These are phyloP conservation scores for Drosophila lacteicornis DNA, from an alignment of 1,140 invertebrate genomes.

Conservation along the genomic window DNA sequence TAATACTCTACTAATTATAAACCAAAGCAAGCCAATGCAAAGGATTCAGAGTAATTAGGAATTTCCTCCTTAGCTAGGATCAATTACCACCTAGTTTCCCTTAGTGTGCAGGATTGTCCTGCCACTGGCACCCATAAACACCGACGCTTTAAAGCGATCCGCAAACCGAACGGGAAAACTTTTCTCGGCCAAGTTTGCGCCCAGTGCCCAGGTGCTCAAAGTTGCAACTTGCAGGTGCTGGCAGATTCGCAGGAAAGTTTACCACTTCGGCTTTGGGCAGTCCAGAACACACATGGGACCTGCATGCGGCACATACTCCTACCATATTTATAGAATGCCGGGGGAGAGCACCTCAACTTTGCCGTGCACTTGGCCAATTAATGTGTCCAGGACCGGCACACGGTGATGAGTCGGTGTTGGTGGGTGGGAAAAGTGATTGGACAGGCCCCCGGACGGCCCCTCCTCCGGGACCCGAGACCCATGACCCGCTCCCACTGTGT, in stretches of 20 bases:
- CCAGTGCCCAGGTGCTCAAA: conserved; percentile 43
- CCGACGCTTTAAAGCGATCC: conserved; percentile 42
- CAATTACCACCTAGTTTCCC: not conserved
- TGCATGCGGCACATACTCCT: conserved; percentile 34
- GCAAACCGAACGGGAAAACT: conserved; percentile 41
- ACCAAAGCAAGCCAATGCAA: too few relatives aligned
- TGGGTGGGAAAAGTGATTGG: conserved; percentile 26
- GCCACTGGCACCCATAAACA: conserved; percentile 20
- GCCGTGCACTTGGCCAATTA: conserved; percentile 61
- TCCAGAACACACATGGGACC: conserved; percentile 29
- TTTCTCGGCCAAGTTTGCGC: conserved; percentile 41
- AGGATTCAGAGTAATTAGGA: too few relatives aligned
- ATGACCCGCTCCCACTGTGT: conserved; percentile 22
- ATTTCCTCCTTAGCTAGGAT: not conserved
- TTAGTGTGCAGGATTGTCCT: not conserved
- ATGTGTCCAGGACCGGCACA: conserved; percentile 53
- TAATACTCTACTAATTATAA: too few relatives aligned
- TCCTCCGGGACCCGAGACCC: too few relatives aligned
- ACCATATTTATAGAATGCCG: conserved; percentile 36
- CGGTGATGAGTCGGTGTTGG: conserved; percentile 30
- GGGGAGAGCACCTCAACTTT: conserved; percentile 32
- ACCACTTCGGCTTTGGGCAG: conserved; percentile 53
- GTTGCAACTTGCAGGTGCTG: conserved; percentile 39
- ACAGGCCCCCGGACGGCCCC: not conserved
- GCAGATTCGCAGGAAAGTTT: conserved; percentile 55